Evolutionary conservation across 1,140 invertebrate species (phyloP), one percentile per base, ranked within the genome.

Genomic region (Saccostrea cuccullata): DNA sequence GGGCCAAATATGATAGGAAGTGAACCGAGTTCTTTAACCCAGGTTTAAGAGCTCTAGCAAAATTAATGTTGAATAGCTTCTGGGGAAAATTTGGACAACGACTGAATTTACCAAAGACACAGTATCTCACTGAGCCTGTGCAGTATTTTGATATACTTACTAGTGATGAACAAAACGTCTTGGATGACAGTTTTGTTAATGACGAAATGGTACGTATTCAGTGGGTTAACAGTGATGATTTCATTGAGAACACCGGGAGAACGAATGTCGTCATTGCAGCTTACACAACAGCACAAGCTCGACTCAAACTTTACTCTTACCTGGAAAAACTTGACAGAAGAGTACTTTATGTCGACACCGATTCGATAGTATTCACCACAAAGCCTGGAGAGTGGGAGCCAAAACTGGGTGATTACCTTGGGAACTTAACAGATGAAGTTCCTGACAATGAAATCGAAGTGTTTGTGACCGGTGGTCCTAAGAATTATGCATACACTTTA

Each of bases 291-390:
- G n/a, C n/a, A n/a, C n/a, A n/a, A n/a, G n/a, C n/a, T n/a, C n/a
- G n/a, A 85, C 84, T 95, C 20, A 92, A 95, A 88, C 90, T 95
- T 9, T 95, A 94, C 67, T 83, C 85, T 20, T 93, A 93, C 86
- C 84, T 95, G n/a, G 92, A 94, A 90, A 85, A 90, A 56, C 84
- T 95, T 17, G 91, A 90, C 11, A 40, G 87, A 6, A 58, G 92
- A 23, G 93, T 92, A 8, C 84, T 95, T 58, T 58, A 58, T 87
- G 56, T 17, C 17, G 56, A 58, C 56, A 58, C 56, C 56, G 56
- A 11, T 95, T 95, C 87, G 94, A 89, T 67, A 95, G 95, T 30
- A 93, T 95, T 58, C 95, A 92, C 84, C 36, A 90, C 60, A 30
- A 23, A 47, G 1, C 15, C 6, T 17, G 70, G 58, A 2, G 70